Evolutionary conservation across 1,140 invertebrate species (phyloP).

Genomic region (Drosophila teissieri): DNA sequence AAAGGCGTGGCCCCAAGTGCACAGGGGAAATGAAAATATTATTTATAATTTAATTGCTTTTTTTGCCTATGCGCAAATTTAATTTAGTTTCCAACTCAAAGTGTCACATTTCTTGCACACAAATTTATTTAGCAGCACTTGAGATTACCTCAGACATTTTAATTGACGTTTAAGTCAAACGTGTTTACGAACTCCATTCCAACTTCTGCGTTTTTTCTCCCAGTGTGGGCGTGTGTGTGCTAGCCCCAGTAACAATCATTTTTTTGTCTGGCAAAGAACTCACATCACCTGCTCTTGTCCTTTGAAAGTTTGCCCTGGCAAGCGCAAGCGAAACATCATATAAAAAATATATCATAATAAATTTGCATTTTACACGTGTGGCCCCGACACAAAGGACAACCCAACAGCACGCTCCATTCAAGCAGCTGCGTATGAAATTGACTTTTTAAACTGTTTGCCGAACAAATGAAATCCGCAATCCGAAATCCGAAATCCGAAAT

Average conservation of each 20-base stretch:
- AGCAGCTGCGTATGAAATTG: constrained; percentile 62
- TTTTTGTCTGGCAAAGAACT: constrained; percentile 36
- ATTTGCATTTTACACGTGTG: constrained; percentile 76
- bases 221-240: constrained; percentile 4
- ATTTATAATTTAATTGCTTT: neutral
- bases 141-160: no score
- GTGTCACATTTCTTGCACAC: no score
- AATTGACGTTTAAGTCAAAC: neutral
- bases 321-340: constrained; percentile 42
- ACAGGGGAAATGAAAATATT: neutral
- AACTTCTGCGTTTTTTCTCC: neutral
- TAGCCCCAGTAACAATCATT: constrained; percentile 37
- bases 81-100: no score
- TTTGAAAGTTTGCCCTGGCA: constrained; percentile 50
- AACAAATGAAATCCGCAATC: constrained; percentile 55
- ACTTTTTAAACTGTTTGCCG: constrained; percentile 76
- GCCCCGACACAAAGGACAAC: constrained; percentile 40
- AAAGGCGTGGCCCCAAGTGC: constrained; percentile 16
- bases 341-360: constrained; percentile 64
- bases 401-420: constrained; percentile 4
- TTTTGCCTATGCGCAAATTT: neutral
- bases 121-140: no score
- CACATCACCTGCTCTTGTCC: constrained; percentile 10
- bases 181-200: no score
- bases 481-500: constrained; percentile 49